Conservation (phyloP, 2,797 vertebrate genomes). For the Cyprinodon diabolis region DNA sequence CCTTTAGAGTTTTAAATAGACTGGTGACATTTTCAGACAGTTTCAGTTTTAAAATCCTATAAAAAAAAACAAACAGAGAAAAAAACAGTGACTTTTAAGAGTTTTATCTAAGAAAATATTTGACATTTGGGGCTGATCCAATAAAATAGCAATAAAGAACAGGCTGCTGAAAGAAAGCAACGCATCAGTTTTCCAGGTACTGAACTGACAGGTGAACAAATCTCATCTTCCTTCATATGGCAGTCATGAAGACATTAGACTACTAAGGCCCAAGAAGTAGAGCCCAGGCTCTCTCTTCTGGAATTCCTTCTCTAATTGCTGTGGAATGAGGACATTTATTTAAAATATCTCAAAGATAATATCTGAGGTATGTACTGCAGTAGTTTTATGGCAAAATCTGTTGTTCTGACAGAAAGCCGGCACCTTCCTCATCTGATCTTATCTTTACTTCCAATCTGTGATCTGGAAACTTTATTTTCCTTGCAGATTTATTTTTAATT, state of each 20-base stretch:
- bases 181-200: neutral
- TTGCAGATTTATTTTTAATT: neutral
- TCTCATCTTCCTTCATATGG: neutral
- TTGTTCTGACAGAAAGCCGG: neutral
- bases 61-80: neutral
- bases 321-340: no score
- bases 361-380: no score
- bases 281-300: no score
- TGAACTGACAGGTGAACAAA: neutral
- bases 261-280: no score
- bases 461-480: neutral
- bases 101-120: neutral
- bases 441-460: neutral
- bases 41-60: neutral
- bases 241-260: neutral
- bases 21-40: neutral
- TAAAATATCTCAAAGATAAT: no score
- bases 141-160: neutral
- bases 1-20: neutral
- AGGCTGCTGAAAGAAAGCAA: neutral
- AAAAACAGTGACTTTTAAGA: conserved; percentile 3
- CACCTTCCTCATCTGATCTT: neutral
- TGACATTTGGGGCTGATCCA: neutral
- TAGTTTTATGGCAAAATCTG: neutral
- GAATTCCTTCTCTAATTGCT: no score